Percentiles rank a stretch among this genome's conserved stretches.
phyloP scores from a whole-genome alignment of 2,888 invertebrate genomes.

The Julus scandinavius region DNA sequence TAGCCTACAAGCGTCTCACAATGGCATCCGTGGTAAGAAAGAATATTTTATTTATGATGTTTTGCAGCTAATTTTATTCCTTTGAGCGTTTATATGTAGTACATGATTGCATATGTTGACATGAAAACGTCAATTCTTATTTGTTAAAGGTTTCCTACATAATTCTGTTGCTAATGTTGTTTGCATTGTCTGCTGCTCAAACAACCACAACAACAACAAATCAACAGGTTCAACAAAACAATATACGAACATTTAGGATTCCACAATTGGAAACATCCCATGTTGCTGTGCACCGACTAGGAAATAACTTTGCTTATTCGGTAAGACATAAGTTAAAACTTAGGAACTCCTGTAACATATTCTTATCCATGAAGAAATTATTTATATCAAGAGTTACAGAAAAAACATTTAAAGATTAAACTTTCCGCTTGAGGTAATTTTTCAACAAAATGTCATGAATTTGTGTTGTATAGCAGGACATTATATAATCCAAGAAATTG shows the following conservation, averaged over 20 bases:
- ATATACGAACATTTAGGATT: background rate
- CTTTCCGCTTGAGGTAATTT: too few species aligned
- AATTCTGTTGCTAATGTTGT: background rate
- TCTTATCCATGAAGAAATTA: too few species aligned
- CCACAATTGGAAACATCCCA: slow-evolving; percentile 48
- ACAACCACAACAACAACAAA: background rate
- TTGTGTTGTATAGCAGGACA: too few species aligned
- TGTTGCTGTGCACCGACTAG: background rate
- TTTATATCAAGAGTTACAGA: too few species aligned
- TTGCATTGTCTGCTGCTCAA: background rate
- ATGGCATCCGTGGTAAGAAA: background rate
- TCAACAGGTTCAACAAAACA: slow-evolving; percentile 16
- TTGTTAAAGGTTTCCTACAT: background rate
- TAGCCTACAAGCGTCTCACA: background rate
- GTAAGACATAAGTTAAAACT: background rate
- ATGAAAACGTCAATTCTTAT: background rate
- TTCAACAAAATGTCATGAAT: too few species aligned
- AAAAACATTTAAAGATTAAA: too few species aligned
- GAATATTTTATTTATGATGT: background rate
- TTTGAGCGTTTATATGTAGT: too few species aligned
- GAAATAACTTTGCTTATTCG: slow-evolving; percentile 47
- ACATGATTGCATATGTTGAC: background rate
- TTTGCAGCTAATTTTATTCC: too few species aligned
- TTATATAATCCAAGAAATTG: too few species aligned
- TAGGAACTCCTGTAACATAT: too few species aligned